These are phyloP conservation scores for Eospalax fontanierii DNA, from an alignment of 2,797 vertebrate genomes.

Conservation along the genomic window DNA sequence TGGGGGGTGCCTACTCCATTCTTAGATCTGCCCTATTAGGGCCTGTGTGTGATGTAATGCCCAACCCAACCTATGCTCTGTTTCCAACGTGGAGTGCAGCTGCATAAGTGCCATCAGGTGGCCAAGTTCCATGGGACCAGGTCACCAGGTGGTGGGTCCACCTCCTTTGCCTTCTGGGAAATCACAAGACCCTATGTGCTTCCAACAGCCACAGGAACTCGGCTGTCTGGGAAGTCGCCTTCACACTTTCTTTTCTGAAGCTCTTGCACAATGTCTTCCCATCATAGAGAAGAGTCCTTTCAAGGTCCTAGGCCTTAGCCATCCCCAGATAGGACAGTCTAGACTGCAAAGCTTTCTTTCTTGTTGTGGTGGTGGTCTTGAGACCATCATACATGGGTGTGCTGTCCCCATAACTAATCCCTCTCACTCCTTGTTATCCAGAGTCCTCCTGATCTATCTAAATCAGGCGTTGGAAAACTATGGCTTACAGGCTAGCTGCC, in stretches of 20 bases:
- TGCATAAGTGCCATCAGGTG: rapidly evolving
- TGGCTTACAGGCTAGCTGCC: not conserved
- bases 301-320: not conserved
- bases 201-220: not conserved
- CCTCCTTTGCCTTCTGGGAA: not conserved
- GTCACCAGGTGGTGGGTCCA: not conserved
- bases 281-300: not conserved
- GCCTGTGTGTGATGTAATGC: not conserved
- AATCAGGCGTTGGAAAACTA: not conserved
- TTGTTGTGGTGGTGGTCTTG: not conserved
- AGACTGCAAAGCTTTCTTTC: not conserved
- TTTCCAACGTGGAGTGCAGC: not conserved
- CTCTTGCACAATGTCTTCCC: not conserved
- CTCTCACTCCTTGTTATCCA: not conserved
- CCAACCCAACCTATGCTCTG: not conserved
- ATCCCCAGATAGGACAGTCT: not conserved
- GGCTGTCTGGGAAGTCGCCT: not conserved
- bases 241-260: not conserved
- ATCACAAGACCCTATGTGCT: not conserved
- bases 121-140: not conserved
- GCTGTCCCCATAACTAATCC: not conserved
- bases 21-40: not conserved
- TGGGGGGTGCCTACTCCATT: not conserved
- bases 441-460: not conserved
- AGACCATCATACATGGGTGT: not conserved